phyloP scores from a whole-genome alignment of 2,888 invertebrate species.

The Drosophila algonquin region DNA sequence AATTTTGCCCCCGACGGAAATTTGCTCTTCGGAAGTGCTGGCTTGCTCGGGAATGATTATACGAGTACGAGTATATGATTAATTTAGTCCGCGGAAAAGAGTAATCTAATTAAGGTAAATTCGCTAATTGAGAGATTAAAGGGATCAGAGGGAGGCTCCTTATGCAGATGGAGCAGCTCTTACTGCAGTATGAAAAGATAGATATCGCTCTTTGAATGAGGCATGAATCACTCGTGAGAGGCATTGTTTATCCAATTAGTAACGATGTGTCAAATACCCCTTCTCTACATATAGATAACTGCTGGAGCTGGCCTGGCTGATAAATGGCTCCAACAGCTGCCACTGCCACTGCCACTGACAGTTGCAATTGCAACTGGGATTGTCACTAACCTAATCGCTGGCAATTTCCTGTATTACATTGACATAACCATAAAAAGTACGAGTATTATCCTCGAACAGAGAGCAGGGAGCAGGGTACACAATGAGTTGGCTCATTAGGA shows the following conservation, averaged over 20 bases:
- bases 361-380: constrained; percentile 32
- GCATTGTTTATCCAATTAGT: constrained; percentile 71
- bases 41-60: neutral
- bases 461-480: constrained; percentile 24
- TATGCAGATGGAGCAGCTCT: constrained; percentile 6
- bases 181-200: constrained; percentile 8
- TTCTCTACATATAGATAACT: constrained; percentile 27
- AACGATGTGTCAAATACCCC: constrained; percentile 67
- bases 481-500: constrained; percentile 41
- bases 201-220: constrained; percentile 18
- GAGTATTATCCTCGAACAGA: constrained; percentile 22
- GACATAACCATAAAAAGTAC: constrained; percentile 37
- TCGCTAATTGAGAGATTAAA: constrained; percentile 45
- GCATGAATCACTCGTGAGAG: constrained; percentile 57
- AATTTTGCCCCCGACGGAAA: constrained; percentile 52
- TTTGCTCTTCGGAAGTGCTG: constrained; percentile 22
- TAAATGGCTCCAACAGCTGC: constrained; percentile 32
- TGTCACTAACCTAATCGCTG: constrained; percentile 51
- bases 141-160: neutral
- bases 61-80: neutral
- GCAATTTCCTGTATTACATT: constrained; percentile 49
- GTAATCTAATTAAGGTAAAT: constrained; percentile 5
- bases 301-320: constrained; percentile 21
- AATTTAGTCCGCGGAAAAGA: neutral
- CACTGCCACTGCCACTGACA: constrained; percentile 9